A percentile compares a stretch with the other conserved stretches of the same genome.
Evolutionary conservation across 2,888 invertebrate species (phyloP).

Genomic region (Cyaniris semiargus): DNA sequence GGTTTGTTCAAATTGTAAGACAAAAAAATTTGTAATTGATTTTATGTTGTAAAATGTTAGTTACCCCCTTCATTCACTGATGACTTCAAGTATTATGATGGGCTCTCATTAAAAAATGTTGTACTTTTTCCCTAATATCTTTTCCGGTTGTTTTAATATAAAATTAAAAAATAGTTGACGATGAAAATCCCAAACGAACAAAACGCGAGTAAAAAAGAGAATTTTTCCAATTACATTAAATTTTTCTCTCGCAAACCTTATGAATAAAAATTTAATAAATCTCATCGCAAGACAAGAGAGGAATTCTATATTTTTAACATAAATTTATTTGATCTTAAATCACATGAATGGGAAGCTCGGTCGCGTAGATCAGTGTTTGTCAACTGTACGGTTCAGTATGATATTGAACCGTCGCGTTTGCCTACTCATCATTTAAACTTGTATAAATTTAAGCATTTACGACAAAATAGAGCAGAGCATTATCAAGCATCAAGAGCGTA

Average conservation of each 20-base stretch:
- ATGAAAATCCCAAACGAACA: not conserved
- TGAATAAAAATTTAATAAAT: slow-evolving; percentile 20
- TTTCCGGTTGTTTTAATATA: not conserved
- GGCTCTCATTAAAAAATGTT: not conserved
- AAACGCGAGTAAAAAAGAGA: not conserved
- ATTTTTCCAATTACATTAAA: slow-evolving; percentile 1
- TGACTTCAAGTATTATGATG: no score
- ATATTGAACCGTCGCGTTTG: no score
- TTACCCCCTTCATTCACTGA: no score
- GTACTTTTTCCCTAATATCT: not conserved
- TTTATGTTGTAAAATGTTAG: no score
- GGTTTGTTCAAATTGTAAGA: no score
- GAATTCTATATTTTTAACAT: slow-evolving; percentile 13
- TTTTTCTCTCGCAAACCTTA: slow-evolving; percentile 4
- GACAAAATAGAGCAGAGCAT: no score
- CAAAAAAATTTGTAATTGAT: no score
- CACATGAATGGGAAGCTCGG: not conserved
- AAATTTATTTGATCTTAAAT: slow-evolving; percentile 17
- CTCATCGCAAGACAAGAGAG: not conserved
- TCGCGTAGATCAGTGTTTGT: no score
- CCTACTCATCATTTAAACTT: no score
- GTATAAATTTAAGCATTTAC: no score
- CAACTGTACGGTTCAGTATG: no score
- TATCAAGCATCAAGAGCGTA: no score
- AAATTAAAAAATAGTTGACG: not conserved